A percentile compares a stretch with the other conserved stretches of the same genome.
Conservation (phyloP, 2,113 vertebrate genomes). For the Paradoxurus hermaphroditus region DNA sequence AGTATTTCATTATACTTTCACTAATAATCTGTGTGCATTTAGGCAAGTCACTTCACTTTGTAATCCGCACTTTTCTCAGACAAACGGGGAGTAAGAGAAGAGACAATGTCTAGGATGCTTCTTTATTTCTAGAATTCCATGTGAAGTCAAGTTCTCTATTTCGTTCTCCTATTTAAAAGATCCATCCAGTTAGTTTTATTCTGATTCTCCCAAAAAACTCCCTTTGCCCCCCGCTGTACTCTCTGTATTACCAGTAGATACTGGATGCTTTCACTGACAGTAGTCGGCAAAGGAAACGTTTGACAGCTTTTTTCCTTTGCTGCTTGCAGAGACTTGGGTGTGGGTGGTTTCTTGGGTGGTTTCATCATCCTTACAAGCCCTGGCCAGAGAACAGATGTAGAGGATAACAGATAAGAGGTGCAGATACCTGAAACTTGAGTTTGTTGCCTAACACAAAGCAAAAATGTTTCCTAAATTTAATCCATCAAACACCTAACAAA, state of each 20-base stretch:
- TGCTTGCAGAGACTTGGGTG: neutral
- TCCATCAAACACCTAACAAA: neutral
- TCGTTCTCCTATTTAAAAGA: neutral
- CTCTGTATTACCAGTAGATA: neutral
- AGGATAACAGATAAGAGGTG: neutral
- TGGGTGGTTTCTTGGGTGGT: neutral
- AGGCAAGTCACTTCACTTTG: neutral
- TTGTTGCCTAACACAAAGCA: neutral
- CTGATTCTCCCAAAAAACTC: neutral
- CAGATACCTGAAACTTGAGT: neutral
- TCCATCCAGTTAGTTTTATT: neutral
- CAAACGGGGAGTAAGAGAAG: neutral
- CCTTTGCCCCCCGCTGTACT: neutral
- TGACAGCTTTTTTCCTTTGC: neutral
- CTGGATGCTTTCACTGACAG: neutral
- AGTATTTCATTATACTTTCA: neutral
- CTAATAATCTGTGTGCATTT: neutral
- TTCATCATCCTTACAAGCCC: neutral
- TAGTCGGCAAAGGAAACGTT: neutral
- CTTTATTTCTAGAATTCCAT: neutral
- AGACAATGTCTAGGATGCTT: neutral
- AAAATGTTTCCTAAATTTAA: neutral
- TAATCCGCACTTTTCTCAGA: neutral
- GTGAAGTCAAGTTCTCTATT: neutral
- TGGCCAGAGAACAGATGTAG: neutral